phyloP scores from a whole-genome alignment of 2,888 invertebrate species.

The Molorchus minor region DNA sequence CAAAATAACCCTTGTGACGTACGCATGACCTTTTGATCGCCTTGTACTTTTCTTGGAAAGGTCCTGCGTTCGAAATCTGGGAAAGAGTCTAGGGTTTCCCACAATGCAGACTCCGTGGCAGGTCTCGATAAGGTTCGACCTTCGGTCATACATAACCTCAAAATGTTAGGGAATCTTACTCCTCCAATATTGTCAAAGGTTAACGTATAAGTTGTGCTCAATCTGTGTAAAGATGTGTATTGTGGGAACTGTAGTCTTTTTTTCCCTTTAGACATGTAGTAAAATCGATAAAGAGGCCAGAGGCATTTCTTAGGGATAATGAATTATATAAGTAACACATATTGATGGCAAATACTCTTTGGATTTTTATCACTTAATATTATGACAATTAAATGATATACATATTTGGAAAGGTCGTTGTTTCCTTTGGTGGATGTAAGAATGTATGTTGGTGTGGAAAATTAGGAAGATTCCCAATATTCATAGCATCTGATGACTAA shows the following conservation, averaged over 20 bases:
- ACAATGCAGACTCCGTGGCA: no score
- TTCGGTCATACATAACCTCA: no score
- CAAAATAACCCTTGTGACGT: constrained; percentile 17
- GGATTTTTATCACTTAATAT: constrained; percentile 61
- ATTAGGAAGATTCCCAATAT: no score
- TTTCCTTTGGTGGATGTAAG: constrained; percentile 28
- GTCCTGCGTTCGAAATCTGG: constrained; percentile 14
- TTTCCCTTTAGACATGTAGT: constrained; percentile 25
- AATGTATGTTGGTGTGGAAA: neutral
- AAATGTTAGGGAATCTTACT: no score
- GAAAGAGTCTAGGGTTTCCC: constrained; percentile 1
- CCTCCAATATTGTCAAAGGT: no score
- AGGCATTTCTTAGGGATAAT: constrained; percentile 53
- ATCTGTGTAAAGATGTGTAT: no score
- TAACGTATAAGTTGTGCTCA: no score
- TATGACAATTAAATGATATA: constrained; percentile 61
- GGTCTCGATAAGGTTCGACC: no score
- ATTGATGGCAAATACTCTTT: constrained; percentile 60
- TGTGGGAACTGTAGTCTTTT: no score
- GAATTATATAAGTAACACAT: constrained; percentile 51
- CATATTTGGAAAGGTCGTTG: constrained; percentile 54
- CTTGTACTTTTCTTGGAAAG: constrained; percentile 1
- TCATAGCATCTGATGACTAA: no score
- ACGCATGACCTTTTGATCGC: constrained; percentile 6
- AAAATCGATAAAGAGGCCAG: constrained; percentile 50